Evolutionary conservation across 2,797 vertebrate species (phyloP).

Genomic region (Sebastes melanostomus): DNA sequence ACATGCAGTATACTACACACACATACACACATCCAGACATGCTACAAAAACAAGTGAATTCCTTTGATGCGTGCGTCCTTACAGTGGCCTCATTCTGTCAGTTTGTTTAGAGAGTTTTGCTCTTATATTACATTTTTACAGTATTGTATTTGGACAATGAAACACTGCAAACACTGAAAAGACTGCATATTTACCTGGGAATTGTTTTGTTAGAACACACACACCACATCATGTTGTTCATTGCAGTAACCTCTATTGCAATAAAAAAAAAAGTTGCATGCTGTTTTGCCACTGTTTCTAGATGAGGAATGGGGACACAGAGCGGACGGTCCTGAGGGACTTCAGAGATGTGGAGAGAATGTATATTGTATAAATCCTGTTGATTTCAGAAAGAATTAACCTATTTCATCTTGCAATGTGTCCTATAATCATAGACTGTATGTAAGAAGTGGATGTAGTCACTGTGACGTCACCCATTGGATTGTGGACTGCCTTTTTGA

Average conservation of each 20-base stretch:
- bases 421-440: background rate
- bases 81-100: conserved; percentile 8
- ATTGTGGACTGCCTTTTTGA: too few species aligned
- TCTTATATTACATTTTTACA: background rate
- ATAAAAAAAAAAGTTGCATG: background rate
- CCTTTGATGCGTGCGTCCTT: background rate
- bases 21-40: background rate
- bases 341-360: background rate
- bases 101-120: background rate
- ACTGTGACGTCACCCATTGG: too few species aligned
- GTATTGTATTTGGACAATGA: background rate
- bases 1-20: background rate
- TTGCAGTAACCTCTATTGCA: background rate
- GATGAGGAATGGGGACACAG: background rate
- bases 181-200: background rate
- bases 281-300: background rate
- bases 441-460: too few species aligned
- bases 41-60: background rate
- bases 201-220: background rate
- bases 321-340: background rate
- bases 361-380: background rate
- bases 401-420: background rate
- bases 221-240: background rate
- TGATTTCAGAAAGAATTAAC: background rate
- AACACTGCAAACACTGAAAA: background rate